Evolutionary conservation across 2,888 invertebrate species (phyloP), one percentile per base, ranked within the genome.

Genomic region (Shargacucullia verbasci): DNA sequence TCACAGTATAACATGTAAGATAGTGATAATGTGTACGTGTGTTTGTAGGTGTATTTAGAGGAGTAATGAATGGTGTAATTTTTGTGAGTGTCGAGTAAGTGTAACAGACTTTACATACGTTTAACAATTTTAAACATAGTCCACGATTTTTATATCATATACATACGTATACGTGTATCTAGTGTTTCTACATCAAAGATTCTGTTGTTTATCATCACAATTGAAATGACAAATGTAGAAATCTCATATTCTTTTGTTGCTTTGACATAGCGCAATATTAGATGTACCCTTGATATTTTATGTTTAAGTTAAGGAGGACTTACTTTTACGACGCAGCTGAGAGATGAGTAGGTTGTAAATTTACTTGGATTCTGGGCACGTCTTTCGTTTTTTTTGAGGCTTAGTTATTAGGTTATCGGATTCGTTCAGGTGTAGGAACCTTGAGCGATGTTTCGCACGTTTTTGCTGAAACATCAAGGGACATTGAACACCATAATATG

Each of bases 181-280:
- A 2, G 20, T 3, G 20, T 20, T 20, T 20, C 20, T 20, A 20
- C 4, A 20, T 20, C 20, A 20, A 0, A 39, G 25, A 63, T 43
- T 56, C 33, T 29, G 10, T 55, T 38, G 45, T 48, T 48, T 59
- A 29, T 53, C 59, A 41, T 55, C 37, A 56, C 57, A 63, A 60
- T 59, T 48, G 56, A 57, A 70, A 59, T 58, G 70, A 64, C 33
- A 56, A 45, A 58, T 67, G 40, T 31, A 40, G 37, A 48, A 66
- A 62, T 74, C 57, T 58, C 49, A 47, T 67, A 57, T 56, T 59
- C 57, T 62, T 58, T 70, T 73, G 74, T 66, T 58, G 34, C 11
- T 35, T 50, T 53, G 46, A 59, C 33, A 40, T 31, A 20, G 31
- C 48, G 43, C 20, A 52, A 60, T 57, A 60, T 20, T 20, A 20